phyloP scores from a whole-genome alignment of 1,140 invertebrate genomes.

The Drosophila athabasca region DNA sequence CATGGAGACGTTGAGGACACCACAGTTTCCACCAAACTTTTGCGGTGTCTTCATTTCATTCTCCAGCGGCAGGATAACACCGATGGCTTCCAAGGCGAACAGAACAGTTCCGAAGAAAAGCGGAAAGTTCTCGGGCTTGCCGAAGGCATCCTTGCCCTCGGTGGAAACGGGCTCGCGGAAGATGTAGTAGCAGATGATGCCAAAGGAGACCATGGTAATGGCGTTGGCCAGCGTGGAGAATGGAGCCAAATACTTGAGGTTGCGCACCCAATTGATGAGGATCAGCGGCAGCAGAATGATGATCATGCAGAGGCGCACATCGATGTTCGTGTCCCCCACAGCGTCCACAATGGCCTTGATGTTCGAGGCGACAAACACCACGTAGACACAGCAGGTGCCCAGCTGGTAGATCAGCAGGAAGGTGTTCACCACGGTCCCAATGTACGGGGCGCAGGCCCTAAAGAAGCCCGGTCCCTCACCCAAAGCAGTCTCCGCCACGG shows the following conservation, averaged over 20 bases:
- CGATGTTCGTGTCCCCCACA: conserved; percentile 77
- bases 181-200: conserved; percentile 89
- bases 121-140: conserved; percentile 85
- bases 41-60: conserved; percentile 91
- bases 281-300: conserved; percentile 88
- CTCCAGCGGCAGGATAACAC: conserved; percentile 90
- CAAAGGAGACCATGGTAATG: conserved; percentile 87
- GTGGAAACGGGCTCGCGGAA: conserved; percentile 85
- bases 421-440: conserved; percentile 87
- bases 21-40: conserved; percentile 87
- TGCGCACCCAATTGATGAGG: conserved; percentile 88
- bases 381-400: conserved; percentile 94
- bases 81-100: conserved; percentile 92
- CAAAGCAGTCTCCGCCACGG: conserved; percentile 88
- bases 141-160: conserved; percentile 84
- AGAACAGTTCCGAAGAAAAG: conserved; percentile 91
- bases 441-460: conserved; percentile 85
- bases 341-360: conserved; percentile 86
- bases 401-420: conserved; percentile 93
- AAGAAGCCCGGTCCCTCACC: conserved; percentile 88
- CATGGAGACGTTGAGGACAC: conserved; percentile 91
- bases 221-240: conserved; percentile 90
- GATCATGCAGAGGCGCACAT: conserved; percentile 87
- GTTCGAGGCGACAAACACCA: conserved; percentile 92
- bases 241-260: conserved; percentile 90